Evolutionary conservation across 1,140 invertebrate genomes (phyloP).

Genomic region (Bombyx mandarina): DNA sequence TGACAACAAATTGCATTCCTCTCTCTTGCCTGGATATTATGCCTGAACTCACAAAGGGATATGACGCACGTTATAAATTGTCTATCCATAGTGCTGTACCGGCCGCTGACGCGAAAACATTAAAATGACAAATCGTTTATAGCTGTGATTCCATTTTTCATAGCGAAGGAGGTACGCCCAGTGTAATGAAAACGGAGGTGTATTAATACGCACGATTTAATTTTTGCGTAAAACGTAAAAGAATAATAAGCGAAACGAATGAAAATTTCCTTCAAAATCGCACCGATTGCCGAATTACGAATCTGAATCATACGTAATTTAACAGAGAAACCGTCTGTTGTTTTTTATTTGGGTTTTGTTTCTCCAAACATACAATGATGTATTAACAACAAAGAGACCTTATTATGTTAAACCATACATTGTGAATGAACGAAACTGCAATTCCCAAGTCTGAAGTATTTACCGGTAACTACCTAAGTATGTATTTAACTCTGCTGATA

Average conservation of each 20-base stretch:
- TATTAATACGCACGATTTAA: conserved; percentile 27
- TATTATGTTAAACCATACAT: no score
- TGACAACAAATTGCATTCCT: conserved; percentile 29
- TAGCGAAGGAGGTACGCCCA: conserved; percentile 19
- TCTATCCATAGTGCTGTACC: conserved; percentile 26
- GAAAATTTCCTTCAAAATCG: conserved; percentile 12
- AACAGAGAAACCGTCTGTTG: no score
- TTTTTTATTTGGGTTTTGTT: no score
- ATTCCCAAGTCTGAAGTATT: no score
- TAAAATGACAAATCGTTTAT: conserved; percentile 45
- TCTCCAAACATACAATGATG: no score
- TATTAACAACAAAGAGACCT: no score
- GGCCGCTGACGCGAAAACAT: conserved; percentile 30
- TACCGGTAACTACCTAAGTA: no score
- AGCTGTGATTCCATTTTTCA: conserved; percentile 37
- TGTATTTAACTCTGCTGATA: no score
- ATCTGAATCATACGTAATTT: background rate
- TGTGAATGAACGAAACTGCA: no score
- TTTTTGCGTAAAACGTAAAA: conserved; percentile 13
- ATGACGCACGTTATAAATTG: conserved; percentile 34
- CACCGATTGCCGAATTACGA: conserved; percentile 10
- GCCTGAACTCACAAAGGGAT: conserved; percentile 25
- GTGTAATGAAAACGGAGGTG: conserved; percentile 7
- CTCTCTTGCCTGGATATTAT: conserved; percentile 22
- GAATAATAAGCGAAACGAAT: background rate